phyloP scores from a whole-genome alignment of 1,140 invertebrate species.

The Wiebesia pumilae region DNA sequence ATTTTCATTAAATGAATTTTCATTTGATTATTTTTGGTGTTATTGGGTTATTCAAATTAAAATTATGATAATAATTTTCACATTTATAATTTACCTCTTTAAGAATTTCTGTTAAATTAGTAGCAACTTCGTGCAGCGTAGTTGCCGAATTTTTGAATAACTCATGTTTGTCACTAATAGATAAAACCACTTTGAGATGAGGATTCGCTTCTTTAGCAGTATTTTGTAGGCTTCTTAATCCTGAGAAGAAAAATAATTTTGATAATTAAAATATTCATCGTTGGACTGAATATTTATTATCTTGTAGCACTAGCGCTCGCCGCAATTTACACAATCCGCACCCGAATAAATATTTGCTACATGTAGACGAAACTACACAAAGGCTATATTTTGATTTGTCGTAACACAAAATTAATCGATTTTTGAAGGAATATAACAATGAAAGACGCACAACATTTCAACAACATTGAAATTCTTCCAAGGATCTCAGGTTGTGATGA shows the following conservation, averaged over 20 bases:
- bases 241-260: conserved; percentile 58
- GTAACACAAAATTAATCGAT: conserved; percentile 36
- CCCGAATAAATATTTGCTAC: background rate
- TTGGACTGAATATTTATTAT: conserved; percentile 32
- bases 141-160: conserved; percentile 60
- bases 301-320: background rate
- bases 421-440: conserved; percentile 7
- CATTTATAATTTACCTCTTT: conserved; percentile 60
- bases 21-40: too few species aligned
- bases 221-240: conserved; percentile 60
- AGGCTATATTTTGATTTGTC: conserved; percentile 9
- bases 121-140: conserved; percentile 58
- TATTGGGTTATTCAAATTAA: background rate
- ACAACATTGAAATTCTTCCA: conserved; percentile 5
- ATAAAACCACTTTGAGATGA: conserved; percentile 64
- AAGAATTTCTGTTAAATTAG: conserved; percentile 59
- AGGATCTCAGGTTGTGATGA: background rate
- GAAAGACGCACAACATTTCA: background rate
- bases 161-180: conserved; percentile 62
- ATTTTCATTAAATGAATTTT: too few species aligned
- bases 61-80: background rate
- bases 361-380: background rate
- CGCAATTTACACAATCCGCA: background rate
- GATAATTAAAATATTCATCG: conserved; percentile 23
- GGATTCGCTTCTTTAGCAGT: conserved; percentile 63